A percentile compares a stretch with the other conserved stretches of the same genome.
Evolutionary conservation across 2,888 invertebrate genomes (phyloP).

Genomic region (Drosophila glabriapex): DNA sequence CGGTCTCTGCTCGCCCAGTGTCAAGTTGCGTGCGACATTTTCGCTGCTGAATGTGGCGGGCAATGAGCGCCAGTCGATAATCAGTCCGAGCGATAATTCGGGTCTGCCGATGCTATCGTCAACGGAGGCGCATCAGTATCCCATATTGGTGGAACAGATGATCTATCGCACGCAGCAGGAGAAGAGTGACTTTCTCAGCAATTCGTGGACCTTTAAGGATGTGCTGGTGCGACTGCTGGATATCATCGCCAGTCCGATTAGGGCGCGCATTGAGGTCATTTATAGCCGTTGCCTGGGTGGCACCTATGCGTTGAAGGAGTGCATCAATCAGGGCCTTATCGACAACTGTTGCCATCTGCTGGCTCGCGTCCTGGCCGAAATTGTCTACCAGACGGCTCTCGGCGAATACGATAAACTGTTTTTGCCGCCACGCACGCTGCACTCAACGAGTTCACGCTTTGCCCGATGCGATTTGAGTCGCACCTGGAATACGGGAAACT

Average conservation of each 20-base stretch:
- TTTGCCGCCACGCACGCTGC: constrained; percentile 89
- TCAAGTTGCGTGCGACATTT: constrained; percentile 91
- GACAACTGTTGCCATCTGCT: constrained; percentile 91
- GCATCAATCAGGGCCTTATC: constrained; percentile 87
- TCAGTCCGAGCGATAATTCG: constrained; percentile 90
- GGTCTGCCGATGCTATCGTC: constrained; percentile 88
- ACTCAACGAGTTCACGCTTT: constrained; percentile 95
- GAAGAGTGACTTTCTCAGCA: constrained; percentile 84
- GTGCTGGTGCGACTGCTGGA: constrained; percentile 93
- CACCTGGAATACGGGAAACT: constrained; percentile 98
- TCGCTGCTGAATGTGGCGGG: constrained; percentile 87
- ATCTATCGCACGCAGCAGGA: constrained; percentile 88
- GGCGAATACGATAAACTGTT: constrained; percentile 86
- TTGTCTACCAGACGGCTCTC: constrained; percentile 92
- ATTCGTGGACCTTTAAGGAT: constrained; percentile 88
- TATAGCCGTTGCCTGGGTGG: constrained; percentile 82
- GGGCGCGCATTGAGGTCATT: constrained; percentile 85
- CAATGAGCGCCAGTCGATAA: constrained; percentile 85
- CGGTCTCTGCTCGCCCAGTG: constrained; percentile 92
- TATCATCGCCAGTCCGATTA: constrained; percentile 92
- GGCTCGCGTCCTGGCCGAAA: constrained; percentile 94
- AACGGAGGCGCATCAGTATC: constrained; percentile 90
- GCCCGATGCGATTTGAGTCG: constrained; percentile 94
- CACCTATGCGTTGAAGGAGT: constrained; percentile 85
- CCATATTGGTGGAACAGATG: constrained; percentile 92